Evolutionary conservation across 2,113 vertebrate genomes (phyloP), one percentile per base, ranked within the genome.

Genomic region (Phyllostomus discolor): DNA sequence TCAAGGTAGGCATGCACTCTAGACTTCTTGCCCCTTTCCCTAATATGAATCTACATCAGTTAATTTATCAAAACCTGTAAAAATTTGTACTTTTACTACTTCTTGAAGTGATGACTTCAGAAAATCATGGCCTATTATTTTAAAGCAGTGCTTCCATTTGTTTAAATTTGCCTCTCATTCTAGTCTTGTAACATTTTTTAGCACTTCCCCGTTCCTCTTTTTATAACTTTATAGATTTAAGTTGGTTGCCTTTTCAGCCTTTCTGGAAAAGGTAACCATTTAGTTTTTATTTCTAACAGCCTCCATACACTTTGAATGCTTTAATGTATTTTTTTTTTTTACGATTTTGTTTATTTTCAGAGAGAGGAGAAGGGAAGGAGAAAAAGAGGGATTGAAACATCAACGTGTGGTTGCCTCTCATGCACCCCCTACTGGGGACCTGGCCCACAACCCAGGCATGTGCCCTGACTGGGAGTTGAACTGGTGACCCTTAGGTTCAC

Each of bases 121-220:
- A 88, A 88, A 78, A 22, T 67, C 52, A 59, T 78, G 79, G 22
- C 28, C 62, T 87, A 2, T 96, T 72, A 31, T 7, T 73, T 73
- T 80, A 94, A 95, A 90, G 41, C 43, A 64, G 2, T 69, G 43
- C n/a, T 94, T 88, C 43, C 38, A 38, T 94, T 95, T 81, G n/a
- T 69, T 88, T 75, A 94, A 80, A 80, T 93, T 80, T 88, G 41
- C 73, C 35, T 91, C 46, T 64, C 70, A 88, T 79, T 93, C 54
- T 75, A 82, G 35, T 89, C 33, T 54, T 93, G 5, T 67, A 84
- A 73, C n/a, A 75, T 50, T 67, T 79, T 86, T 79, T 73, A 88
- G 75, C 26, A 97, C 28, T 50, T 96, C 38, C 19, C 35, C 22
- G 91, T 93, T 72, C 43, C 69, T 85, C 26, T 88, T 86, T 80